A percentile compares a stretch with the other conserved stretches of the same genome.
Evolutionary conservation across 2,888 invertebrate genomes (phyloP).

Genomic region (Achlya flavicornis): DNA sequence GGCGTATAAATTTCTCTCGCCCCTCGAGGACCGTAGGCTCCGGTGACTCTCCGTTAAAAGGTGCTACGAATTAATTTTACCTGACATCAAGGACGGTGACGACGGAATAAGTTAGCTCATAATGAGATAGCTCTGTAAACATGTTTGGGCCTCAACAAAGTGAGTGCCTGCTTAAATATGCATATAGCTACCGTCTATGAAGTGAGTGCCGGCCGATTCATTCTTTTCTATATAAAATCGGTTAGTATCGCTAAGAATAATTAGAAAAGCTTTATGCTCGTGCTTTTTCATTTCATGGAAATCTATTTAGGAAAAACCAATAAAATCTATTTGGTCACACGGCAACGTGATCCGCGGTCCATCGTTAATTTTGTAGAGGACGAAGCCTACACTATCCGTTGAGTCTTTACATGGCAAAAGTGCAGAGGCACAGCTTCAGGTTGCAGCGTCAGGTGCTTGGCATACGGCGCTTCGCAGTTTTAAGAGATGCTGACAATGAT

Average conservation of each 20-base stretch:
- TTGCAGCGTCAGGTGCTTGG: no score
- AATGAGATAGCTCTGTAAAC: conserved; percentile 67
- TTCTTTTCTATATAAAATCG: background rate
- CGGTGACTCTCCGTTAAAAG: conserved; percentile 69
- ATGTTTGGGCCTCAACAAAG: conserved; percentile 47
- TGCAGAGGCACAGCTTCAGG: no score
- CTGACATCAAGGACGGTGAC: conserved; percentile 67
- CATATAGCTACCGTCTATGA: conserved; percentile 43
- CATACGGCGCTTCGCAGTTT: no score
- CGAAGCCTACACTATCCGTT: no score
- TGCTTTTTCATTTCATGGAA: background rate
- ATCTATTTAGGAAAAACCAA: background rate
- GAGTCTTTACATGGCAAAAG: no score
- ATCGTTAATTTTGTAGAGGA: no score
- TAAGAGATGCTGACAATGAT: no score
- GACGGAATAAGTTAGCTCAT: conserved; percentile 64
- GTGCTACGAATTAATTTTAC: conserved; percentile 77
- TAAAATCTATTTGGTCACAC: background rate
- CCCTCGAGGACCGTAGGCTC: conserved; percentile 57
- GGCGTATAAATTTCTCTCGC: conserved; percentile 73
- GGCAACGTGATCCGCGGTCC: no score
- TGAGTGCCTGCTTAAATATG: conserved; percentile 48
- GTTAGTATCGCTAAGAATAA: background rate
- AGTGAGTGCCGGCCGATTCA: conserved; percentile 20
- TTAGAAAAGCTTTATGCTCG: background rate